These are phyloP conservation scores for Patiria miniata DNA, from an alignment of 35 echinoderm and acorn worm genomes.

Conservation along the genomic window DNA sequence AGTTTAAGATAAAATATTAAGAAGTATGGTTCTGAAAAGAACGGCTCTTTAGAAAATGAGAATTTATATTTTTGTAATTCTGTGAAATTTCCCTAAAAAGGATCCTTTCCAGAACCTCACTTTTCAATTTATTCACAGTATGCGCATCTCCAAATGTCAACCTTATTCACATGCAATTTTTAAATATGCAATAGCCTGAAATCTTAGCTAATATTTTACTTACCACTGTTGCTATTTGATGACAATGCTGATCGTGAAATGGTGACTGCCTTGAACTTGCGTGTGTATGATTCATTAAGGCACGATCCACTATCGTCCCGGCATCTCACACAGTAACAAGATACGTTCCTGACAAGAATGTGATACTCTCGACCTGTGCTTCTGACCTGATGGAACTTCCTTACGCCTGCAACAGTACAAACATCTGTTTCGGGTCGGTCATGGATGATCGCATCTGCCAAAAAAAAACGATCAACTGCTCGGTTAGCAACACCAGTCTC, in stretches of 20 bases:
- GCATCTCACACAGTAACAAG: background rate
- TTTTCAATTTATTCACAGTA: background rate
- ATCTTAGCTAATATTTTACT: background rate
- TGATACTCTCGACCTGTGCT: background rate
- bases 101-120: background rate
- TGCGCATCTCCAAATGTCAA: background rate
- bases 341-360: background rate
- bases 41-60: background rate
- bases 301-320: background rate
- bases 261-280: background rate
- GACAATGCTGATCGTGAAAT: background rate
- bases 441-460: background rate
- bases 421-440: background rate
- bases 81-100: background rate
- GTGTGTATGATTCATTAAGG: background rate
- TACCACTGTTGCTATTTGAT: background rate
- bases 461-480: background rate
- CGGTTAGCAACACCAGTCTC: constrained; percentile 36
- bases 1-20: background rate
- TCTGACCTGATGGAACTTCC: background rate
- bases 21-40: background rate
- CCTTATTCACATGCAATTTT: too few species aligned
- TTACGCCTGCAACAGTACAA: background rate
- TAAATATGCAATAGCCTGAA: background rate
- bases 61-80: background rate